Evolutionary conservation across 2,113 vertebrate genomes (phyloP), one percentile per base, ranked within the genome.

Genomic region (Phrynosoma platyrhinos): DNA sequence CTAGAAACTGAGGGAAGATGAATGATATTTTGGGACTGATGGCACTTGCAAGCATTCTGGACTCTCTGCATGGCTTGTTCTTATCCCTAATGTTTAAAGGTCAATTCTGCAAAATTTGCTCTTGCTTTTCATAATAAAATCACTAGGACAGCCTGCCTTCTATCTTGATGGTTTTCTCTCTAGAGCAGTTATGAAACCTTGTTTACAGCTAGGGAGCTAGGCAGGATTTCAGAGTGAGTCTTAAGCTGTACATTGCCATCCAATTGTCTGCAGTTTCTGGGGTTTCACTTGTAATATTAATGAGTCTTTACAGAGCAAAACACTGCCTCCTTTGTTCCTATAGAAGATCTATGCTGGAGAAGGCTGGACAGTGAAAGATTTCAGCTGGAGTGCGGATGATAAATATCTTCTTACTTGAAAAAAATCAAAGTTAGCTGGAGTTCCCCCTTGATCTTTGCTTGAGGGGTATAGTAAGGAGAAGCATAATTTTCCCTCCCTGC

Each of bases 301-400:
- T n/a, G 91, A 94, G 93, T 90, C 25, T 86, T 75, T 0, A 0
- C 58, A 1, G 87, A 71, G 75, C 25, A 82, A 0, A 2, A 94
- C 93, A 93, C 86, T 14, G 92, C 91, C 52, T 25, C 1, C 93
- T 93, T 95, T 95, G 94, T 95, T 58, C 66, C 1, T 71, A 30
- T 8, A 52, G 88, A 88, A 87, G 85, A 82, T 66, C 0, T 30
- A 0, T 7, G 81, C 79, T 87, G 79, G 42, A 32, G 80, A 71
- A 6, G 80, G n/a, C 76, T 68, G 66, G 64, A 2, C 32, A 2
- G 18, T 5, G 62, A 20, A 16, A 1, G 12, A 1, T 62, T 62
- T 62, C 58, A 62, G 58, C 58, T 62, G 13, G 14, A 18, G 58
- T 62, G 58, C 14, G 58, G 18, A 18, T 62, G 58, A 16, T 18